Percentiles rank a stretch among this genome's conserved stretches.
These are phyloP conservation scores for Aeoliscus strigatus DNA, from an alignment of 2,797 vertebrate genomes.

Conservation along the genomic window DNA sequence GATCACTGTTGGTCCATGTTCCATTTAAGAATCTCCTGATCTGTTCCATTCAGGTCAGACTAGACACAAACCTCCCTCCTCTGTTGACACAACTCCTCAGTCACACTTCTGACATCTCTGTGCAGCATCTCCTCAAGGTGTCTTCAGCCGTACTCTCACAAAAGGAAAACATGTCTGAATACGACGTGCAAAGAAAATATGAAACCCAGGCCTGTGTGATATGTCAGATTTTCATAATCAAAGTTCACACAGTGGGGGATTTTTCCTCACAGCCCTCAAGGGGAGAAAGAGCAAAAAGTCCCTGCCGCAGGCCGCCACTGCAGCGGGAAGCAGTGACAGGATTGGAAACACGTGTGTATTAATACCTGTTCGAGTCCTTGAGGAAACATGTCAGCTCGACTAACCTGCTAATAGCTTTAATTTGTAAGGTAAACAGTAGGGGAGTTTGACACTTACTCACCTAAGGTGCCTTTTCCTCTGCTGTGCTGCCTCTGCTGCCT, in stretches of 20 bases:
- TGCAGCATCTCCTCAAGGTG: too few relatives aligned
- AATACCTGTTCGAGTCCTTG: conserved; percentile 51
- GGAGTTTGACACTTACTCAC: conserved; percentile 63
- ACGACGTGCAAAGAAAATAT: too few relatives aligned
- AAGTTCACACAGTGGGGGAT: conserved; percentile 17
- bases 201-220: background rate
- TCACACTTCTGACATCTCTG: too few relatives aligned
- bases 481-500: conserved; percentile 47
- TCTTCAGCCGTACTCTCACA: too few relatives aligned
- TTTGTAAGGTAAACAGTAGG: conserved; percentile 70
- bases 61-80: too few relatives aligned
- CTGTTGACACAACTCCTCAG: too few relatives aligned
- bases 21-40: too few relatives aligned
- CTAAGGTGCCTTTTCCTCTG: conserved; percentile 56
- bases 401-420: conserved; percentile 71
- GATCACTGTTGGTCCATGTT: too few relatives aligned
- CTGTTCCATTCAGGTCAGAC: too few relatives aligned
- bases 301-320: conserved; percentile 34
- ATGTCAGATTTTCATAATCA: conserved; percentile 19
- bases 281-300: conserved; percentile 38
- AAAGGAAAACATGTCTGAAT: too few relatives aligned
- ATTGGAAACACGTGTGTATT: conserved; percentile 65
- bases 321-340: conserved; percentile 33
- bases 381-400: conserved; percentile 39
- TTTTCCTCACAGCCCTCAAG: conserved; percentile 29